Conservation (phyloP, 2,797 vertebrate genomes). For the Urosaurus nigricauda region DNA sequence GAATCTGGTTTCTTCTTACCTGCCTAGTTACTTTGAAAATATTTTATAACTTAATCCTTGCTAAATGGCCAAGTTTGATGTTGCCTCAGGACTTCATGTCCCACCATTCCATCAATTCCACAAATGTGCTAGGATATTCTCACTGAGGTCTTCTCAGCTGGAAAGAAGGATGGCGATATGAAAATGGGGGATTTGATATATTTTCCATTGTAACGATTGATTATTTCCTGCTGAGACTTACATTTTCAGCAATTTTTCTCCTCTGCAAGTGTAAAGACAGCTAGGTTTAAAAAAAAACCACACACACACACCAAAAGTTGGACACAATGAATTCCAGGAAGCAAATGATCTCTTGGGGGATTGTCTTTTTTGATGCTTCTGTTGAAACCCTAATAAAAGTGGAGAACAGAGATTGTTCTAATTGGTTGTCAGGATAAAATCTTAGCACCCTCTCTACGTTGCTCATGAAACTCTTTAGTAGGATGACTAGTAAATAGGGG, state of each 20-base stretch:
- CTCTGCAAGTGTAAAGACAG: not conserved
- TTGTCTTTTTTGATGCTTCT: not conserved
- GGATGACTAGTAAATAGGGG: not conserved
- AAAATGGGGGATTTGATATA: not conserved
- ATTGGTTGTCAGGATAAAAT: not conserved
- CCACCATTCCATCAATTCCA: not conserved
- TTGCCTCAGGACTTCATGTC: not conserved
- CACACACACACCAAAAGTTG: too few relatives aligned
- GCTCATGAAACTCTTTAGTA: not conserved
- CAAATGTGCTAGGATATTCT: not conserved
- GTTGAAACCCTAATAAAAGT: too few relatives aligned
- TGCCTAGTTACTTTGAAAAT: conserved; percentile 30
- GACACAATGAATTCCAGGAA: too few relatives aligned
- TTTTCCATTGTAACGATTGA: not conserved
- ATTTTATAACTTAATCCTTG: conserved; percentile 40
- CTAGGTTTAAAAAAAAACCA: not conserved
- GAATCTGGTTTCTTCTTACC: not conserved
- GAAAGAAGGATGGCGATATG: not conserved
- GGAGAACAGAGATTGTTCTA: not conserved
- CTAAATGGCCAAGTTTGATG: not conserved
- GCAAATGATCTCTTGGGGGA: too few relatives aligned
- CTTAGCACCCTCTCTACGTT: not conserved
- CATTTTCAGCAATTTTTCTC: not conserved
- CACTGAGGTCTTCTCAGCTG: not conserved
- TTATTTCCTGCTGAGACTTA: not conserved